A percentile compares a stretch with the other conserved stretches of the same genome.
phyloP scores from a whole-genome alignment of 2,888 invertebrate species.

The Macrophya alboannulata region DNA sequence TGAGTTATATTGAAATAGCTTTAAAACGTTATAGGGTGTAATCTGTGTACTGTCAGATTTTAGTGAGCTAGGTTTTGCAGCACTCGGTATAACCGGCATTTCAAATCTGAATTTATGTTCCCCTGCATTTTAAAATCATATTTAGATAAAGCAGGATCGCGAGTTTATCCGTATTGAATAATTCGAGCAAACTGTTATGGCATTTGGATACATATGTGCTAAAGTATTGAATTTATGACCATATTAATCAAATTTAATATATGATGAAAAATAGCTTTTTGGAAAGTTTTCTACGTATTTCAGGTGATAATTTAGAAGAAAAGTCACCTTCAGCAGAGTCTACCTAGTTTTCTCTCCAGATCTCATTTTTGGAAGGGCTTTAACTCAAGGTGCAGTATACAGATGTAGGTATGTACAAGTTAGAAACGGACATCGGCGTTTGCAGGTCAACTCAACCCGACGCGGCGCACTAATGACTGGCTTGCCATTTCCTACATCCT shows the following conservation, averaged over 20 bases:
- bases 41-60: slow-evolving; percentile 39
- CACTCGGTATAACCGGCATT: slow-evolving; percentile 2
- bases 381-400: neutral
- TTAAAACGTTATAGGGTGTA: slow-evolving; percentile 1
- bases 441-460: neutral
- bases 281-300: neutral
- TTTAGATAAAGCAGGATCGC: slow-evolving; percentile 43
- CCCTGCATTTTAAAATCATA: slow-evolving; percentile 45
- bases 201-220: neutral
- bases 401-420: neutral
- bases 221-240: slow-evolving; percentile 39
- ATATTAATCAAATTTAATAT: neutral
- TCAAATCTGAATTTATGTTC: slow-evolving; percentile 40
- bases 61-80: slow-evolving; percentile 18
- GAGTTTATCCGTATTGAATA: slow-evolving; percentile 28
- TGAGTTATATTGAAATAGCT: neutral
- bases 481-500: slow-evolving; percentile 11
- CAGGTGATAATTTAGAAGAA: neutral
- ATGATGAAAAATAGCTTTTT: neutral
- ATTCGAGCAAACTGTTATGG: slow-evolving; percentile 34
- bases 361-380: neutral
- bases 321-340: neutral
- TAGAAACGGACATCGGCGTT: neutral
- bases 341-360: neutral
- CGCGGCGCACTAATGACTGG: slow-evolving; percentile 6